These are phyloP conservation scores for Pyrochroa serraticornis DNA, from an alignment of 2,888 invertebrate species.

Conservation along the genomic window DNA sequence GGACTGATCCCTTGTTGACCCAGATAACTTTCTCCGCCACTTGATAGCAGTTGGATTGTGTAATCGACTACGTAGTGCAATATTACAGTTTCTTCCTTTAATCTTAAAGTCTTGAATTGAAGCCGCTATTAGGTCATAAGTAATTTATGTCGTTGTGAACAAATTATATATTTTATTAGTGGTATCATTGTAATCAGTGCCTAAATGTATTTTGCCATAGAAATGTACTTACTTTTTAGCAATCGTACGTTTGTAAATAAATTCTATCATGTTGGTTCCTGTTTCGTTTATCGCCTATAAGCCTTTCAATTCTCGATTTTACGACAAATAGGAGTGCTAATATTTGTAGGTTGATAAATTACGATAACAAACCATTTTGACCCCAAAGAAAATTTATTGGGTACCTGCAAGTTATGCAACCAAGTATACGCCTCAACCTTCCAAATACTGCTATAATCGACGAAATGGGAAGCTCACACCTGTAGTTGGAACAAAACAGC, in stretches of 20 bases:
- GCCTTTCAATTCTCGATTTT: constrained; percentile 27
- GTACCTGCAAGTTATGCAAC: too few relatives aligned
- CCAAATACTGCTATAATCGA: too few relatives aligned
- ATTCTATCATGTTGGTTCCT: constrained; percentile 11
- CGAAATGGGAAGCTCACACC: too few relatives aligned
- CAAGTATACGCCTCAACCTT: too few relatives aligned
- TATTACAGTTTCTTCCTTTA: constrained; percentile 37
- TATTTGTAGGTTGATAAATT: too few relatives aligned
- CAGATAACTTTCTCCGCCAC: too few relatives aligned
- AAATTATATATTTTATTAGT: not conserved
- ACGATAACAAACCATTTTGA: too few relatives aligned
- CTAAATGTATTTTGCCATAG: constrained; percentile 1
- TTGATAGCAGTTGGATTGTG: constrained; percentile 7
- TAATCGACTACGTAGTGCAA: constrained; percentile 10
- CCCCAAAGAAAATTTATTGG: too few relatives aligned
- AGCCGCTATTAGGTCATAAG: constrained; percentile 47
- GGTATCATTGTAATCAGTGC: constrained; percentile 4
- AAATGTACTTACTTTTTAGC: constrained; percentile 7
- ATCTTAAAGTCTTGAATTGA: constrained; percentile 50
- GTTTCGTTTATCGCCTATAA: constrained; percentile 13
- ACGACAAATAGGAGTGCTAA: not conserved
- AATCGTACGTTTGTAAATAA: constrained; percentile 22
- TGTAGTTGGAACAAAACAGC: too few relatives aligned
- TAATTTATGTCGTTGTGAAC: constrained; percentile 5
- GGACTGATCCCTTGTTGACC: too few relatives aligned